Evolutionary conservation across 2,113 vertebrate species (phyloP).

Genomic region (Mormyrus iriodes): DNA sequence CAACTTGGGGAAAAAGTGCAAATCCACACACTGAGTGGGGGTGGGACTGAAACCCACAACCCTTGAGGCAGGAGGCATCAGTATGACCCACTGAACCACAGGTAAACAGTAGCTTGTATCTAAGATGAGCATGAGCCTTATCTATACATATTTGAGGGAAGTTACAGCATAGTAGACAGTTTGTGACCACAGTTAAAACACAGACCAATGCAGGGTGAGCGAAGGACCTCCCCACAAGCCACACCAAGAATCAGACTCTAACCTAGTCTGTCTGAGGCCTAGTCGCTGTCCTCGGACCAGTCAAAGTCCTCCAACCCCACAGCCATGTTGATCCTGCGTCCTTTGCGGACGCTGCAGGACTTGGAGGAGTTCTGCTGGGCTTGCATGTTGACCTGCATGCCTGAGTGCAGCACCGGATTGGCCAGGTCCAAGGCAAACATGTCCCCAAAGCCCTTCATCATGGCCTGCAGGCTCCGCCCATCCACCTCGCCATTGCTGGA

Average conservation of each 20-base stretch:
- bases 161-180: neutral
- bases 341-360: constrained; percentile 81
- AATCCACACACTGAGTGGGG: neutral
- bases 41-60: neutral
- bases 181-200: constrained; percentile 18
- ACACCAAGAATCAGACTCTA: neutral
- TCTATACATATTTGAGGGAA: neutral
- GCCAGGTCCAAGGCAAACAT: constrained; percentile 79
- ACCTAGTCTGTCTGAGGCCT: constrained; percentile 21
- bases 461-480: constrained; percentile 76
- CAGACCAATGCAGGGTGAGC: constrained; percentile 4
- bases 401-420: constrained; percentile 77
- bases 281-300: constrained; percentile 74
- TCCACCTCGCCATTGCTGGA: constrained; percentile 80
- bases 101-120: neutral
- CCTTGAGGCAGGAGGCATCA: neutral
- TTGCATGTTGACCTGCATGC: constrained; percentile 88
- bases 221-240: neutral
- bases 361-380: constrained; percentile 85
- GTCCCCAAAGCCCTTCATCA: constrained; percentile 84
- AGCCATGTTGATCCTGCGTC: constrained; percentile 84
- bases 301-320: constrained; percentile 71
- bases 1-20: neutral
- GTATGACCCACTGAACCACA: neutral
- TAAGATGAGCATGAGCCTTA: neutral